phyloP scores from a whole-genome alignment of 23 tunicate species.

The Phallusia fumigata region DNA sequence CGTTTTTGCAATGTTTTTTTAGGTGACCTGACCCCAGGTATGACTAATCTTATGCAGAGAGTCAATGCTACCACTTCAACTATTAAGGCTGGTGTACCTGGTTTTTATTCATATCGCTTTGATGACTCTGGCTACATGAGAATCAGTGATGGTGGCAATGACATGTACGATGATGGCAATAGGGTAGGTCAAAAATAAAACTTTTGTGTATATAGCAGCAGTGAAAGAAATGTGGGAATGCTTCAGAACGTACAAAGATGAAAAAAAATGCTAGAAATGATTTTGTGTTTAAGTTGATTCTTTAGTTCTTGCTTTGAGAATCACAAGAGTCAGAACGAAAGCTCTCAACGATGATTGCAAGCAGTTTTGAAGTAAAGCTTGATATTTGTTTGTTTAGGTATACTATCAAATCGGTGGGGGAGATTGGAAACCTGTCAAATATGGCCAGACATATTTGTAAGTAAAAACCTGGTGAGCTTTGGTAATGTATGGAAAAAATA shows the following conservation, averaged over 20 bases:
- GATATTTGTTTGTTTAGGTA: constrained; percentile 19
- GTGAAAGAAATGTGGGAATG: background rate
- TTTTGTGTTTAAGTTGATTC: too few relatives aligned
- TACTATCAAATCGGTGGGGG: constrained; percentile 44
- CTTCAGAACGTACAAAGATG: background rate
- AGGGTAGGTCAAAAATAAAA: too few relatives aligned
- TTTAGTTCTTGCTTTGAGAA: too few relatives aligned
- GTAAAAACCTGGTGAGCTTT: constrained; percentile 9
- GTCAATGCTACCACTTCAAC: background rate
- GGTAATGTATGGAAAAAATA: too few relatives aligned
- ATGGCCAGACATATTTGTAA: constrained; percentile 46
- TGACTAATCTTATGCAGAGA: background rate
- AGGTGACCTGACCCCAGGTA: constrained; percentile 10
- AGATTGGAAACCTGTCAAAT: constrained; percentile 27
- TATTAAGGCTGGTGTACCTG: constrained; percentile 24
- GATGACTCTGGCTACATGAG: constrained; percentile 27
- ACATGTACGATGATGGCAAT: constrained; percentile 88
- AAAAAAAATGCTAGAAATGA: too few relatives aligned
- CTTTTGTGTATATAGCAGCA: background rate
- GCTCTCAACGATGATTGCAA: too few relatives aligned
- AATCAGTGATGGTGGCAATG: constrained; percentile 83
- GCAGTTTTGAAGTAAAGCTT: too few relatives aligned
- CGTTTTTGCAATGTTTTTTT: background rate
- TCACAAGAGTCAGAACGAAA: too few relatives aligned
- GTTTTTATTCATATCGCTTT: constrained; percentile 59